Evolutionary conservation across 2,888 invertebrate genomes (phyloP).

Genomic region (Phorcus lineatus): DNA sequence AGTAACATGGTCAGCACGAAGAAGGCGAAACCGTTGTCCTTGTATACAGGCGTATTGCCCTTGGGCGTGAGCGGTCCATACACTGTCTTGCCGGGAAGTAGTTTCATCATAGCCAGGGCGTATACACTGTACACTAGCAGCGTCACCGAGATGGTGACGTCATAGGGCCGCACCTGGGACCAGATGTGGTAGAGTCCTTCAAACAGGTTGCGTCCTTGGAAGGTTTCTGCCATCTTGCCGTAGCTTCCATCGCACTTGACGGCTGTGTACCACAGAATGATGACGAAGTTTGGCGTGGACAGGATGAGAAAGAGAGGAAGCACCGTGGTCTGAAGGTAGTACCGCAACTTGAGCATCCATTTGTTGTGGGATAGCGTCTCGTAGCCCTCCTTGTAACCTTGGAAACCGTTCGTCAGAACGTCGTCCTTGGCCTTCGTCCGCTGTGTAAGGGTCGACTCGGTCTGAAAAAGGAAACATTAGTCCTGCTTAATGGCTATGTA

Average conservation of each 20-base stretch:
- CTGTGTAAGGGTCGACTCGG: not conserved
- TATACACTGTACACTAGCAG: constrained; percentile 72
- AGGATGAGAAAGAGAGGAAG: constrained; percentile 63
- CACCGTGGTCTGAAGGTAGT: constrained; percentile 55
- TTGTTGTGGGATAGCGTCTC: constrained; percentile 51
- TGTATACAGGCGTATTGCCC: constrained; percentile 77
- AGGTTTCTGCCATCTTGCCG: constrained; percentile 40
- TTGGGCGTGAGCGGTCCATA: constrained; percentile 77
- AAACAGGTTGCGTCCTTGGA: constrained; percentile 47
- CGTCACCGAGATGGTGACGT: constrained; percentile 56
- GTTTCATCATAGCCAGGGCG: constrained; percentile 75
- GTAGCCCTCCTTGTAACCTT: constrained; percentile 44
- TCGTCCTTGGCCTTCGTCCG: constrained; percentile 29
- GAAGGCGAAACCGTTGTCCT: constrained; percentile 78
- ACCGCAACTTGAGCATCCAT: constrained; percentile 37
- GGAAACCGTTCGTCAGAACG: constrained; percentile 53
- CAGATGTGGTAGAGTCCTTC: constrained; percentile 63
- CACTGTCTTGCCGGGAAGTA: constrained; percentile 75
- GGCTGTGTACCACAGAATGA: constrained; percentile 65
- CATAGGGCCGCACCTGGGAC: constrained; percentile 57
- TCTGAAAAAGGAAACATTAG: too few relatives aligned
- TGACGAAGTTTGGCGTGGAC: constrained; percentile 62
- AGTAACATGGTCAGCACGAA: constrained; percentile 75
- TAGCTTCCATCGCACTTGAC: constrained; percentile 64
- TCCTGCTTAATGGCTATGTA: too few relatives aligned